Conservation (phyloP, 2,797 vertebrate genomes). For the Sebastes wilsoni region DNA sequence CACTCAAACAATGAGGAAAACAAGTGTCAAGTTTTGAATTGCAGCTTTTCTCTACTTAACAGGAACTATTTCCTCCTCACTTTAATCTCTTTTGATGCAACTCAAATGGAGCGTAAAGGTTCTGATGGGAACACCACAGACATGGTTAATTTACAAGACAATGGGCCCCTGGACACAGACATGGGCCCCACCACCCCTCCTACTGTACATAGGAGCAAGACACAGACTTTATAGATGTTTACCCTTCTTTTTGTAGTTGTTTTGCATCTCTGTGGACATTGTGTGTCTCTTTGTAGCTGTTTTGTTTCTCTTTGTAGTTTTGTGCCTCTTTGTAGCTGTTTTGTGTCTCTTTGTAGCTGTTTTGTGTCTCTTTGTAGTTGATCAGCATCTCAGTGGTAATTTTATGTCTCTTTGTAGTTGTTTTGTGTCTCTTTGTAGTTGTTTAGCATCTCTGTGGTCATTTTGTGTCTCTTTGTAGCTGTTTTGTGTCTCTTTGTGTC, state of each 20-base stretch:
- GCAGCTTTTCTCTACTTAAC: not conserved
- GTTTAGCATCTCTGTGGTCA: not conserved
- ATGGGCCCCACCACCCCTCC: not conserved
- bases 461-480: not conserved
- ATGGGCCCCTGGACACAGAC: not conserved
- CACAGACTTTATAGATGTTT: not conserved
- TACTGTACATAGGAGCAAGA: not conserved
- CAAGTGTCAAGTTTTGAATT: not conserved
- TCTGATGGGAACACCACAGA: conserved; percentile 18
- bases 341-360: no score
- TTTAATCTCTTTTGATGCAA: not conserved
- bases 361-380: no score
- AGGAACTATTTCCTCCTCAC: not conserved
- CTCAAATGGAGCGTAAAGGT: conserved; percentile 5
- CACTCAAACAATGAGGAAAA: conserved; percentile 70
- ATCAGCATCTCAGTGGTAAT: no score
- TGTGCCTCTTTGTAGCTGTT: no score
- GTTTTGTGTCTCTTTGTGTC: no score
- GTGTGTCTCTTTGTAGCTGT: not conserved
- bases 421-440: no score
- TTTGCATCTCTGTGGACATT: not conserved
- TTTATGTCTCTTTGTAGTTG: no score
- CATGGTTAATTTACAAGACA: not conserved
- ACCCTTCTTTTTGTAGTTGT: not conserved
- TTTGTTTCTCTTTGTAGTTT: not conserved